These are phyloP conservation scores for Serripes groenlandicus DNA, from an alignment of 2,888 invertebrate species.

Conservation along the genomic window DNA sequence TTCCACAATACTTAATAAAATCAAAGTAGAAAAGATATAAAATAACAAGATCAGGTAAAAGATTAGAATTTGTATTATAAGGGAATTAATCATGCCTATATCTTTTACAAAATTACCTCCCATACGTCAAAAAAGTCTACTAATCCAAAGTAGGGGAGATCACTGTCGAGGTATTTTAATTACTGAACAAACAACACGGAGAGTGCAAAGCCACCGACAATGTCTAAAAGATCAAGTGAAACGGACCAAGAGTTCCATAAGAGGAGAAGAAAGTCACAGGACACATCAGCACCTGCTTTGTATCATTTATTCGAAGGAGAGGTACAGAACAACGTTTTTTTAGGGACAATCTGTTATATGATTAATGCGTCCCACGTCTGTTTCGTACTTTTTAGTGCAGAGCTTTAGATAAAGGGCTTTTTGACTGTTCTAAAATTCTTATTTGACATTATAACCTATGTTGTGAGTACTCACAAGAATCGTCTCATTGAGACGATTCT, in stretches of 20 bases:
- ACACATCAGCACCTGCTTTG: conserved; percentile 57
- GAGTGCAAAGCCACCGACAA: too few relatives aligned
- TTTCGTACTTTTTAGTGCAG: neutral
- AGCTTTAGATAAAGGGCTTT: neutral
- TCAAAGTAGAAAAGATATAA: too few relatives aligned
- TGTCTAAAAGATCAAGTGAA: neutral
- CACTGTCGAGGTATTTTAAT: too few relatives aligned
- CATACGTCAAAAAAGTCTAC: too few relatives aligned
- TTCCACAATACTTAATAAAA: too few relatives aligned
- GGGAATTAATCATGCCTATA: too few relatives aligned
- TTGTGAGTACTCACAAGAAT: neutral
- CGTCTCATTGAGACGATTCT: neutral
- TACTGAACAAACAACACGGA: too few relatives aligned
- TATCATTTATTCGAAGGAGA: conserved; percentile 58
- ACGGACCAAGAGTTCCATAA: neutral
- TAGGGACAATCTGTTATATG: neutral
- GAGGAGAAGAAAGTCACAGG: conserved; percentile 7
- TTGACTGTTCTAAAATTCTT: neutral
- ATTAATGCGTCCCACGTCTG: neutral
- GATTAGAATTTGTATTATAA: too few relatives aligned
- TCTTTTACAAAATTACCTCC: too few relatives aligned
- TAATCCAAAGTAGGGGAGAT: too few relatives aligned
- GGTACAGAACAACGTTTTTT: neutral
- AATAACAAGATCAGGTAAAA: too few relatives aligned
- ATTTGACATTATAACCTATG: neutral